phyloP scores from a whole-genome alignment of 92 coral and sea anemone species.

The Umimayanthus chanpuru region DNA sequence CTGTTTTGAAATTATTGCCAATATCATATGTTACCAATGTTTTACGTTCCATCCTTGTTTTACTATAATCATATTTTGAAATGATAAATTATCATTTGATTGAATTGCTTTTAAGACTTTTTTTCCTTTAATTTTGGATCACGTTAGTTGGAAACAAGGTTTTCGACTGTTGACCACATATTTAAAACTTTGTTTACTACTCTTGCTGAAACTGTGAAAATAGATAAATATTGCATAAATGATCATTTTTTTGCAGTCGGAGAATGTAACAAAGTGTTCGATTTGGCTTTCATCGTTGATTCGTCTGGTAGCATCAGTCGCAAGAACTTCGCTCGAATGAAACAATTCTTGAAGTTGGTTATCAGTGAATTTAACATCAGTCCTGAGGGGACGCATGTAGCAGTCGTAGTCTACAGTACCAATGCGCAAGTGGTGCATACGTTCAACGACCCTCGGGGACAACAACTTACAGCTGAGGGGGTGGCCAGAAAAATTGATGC shows the following conservation, averaged over 20 bases:
- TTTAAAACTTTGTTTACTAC: not conserved
- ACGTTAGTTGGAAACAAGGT: too few species aligned
- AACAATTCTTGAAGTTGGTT: conserved; percentile 48
- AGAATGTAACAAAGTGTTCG: conserved; percentile 44
- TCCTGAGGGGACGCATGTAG: conserved; percentile 49
- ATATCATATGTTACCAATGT: too few species aligned
- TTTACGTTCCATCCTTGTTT: too few species aligned
- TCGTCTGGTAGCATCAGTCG: conserved; percentile 55
- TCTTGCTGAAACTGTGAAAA: not conserved
- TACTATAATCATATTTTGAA: too few species aligned
- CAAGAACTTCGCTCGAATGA: conserved; percentile 34
- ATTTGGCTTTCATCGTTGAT: conserved; percentile 53
- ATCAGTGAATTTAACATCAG: conserved; percentile 39
- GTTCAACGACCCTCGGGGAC: conserved; percentile 41
- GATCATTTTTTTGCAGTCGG: not conserved
- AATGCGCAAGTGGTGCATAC: conserved; percentile 47
- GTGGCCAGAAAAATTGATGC: conserved; percentile 24
- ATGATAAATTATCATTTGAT: too few species aligned
- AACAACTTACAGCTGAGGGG: not conserved
- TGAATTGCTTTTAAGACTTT: not conserved
- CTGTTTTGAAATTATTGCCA: too few species aligned
- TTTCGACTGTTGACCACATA: too few species aligned
- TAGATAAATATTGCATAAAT: not conserved
- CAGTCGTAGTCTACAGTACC: conserved; percentile 53
- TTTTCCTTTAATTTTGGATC: too few species aligned